Conservation (phyloP, 1,140 invertebrate species). For the Drosophila erecta region DNA sequence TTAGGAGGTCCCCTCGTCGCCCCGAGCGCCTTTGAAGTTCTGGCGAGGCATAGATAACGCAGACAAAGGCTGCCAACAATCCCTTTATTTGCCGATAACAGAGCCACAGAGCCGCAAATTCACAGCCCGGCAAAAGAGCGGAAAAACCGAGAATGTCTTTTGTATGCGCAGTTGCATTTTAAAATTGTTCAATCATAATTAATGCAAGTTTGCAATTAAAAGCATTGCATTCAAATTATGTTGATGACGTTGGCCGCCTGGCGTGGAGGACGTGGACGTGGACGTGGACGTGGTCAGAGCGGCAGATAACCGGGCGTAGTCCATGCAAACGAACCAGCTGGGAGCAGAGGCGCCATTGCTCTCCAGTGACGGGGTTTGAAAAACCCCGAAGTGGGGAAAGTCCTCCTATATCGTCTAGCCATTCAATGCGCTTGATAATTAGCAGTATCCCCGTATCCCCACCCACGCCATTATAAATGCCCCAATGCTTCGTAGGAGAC, state of each 20-base stretch:
- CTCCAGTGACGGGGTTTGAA: constrained; percentile 27
- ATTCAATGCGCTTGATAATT: neutral
- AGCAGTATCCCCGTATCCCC: no score
- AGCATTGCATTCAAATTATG: constrained; percentile 80
- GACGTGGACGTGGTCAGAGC: constrained; percentile 2
- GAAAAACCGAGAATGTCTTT: constrained; percentile 42
- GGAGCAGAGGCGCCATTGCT: constrained; percentile 11
- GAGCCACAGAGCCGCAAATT: constrained; percentile 30
- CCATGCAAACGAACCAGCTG: constrained; percentile 42
- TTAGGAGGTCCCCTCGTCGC: constrained; percentile 61
- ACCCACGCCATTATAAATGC: no score
- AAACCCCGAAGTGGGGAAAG: neutral
- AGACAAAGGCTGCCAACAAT: constrained; percentile 23
- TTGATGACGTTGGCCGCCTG: constrained; percentile 50
- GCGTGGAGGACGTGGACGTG: constrained; percentile 23
- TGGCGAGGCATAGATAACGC: constrained; percentile 50
- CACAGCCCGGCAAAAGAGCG: constrained; percentile 38
- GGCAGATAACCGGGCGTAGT: constrained; percentile 44
- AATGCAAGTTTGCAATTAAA: constrained; percentile 82
- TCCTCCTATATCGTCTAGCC: neutral
- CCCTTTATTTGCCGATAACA: constrained; percentile 20
- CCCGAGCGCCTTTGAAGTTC: constrained; percentile 66
- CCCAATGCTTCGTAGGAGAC: no score
- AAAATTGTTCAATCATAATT: constrained; percentile 80
- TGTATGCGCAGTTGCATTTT: constrained; percentile 56